phyloP scores from a whole-genome alignment of 2,113 vertebrate genomes.

The Ctenodactylus gundi region DNA sequence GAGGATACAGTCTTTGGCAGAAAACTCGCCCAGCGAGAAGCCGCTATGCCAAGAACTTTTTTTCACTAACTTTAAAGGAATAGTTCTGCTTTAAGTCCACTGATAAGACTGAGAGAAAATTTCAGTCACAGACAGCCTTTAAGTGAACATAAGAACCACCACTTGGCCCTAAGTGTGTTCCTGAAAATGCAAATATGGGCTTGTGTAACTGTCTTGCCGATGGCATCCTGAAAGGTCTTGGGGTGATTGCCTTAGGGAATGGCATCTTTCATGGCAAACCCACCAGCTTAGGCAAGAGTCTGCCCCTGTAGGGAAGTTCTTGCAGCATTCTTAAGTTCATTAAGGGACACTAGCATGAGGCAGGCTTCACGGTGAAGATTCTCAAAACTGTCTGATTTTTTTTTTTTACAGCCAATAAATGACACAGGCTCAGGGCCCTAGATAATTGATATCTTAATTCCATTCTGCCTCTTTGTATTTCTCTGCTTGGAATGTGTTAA shows the following conservation, averaged over 20 bases:
- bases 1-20: background rate
- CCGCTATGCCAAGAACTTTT: background rate
- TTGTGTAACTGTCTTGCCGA: background rate
- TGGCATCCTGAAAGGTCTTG: too few relatives aligned
- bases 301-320: too few relatives aligned
- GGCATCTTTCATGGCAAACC: background rate
- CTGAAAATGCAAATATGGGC: background rate
- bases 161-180: too few relatives aligned
- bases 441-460: too few relatives aligned
- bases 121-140: too few relatives aligned
- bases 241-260: background rate
- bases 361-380: too few relatives aligned
- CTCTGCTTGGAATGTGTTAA: too few relatives aligned
- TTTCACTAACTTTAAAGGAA: background rate
- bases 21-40: too few relatives aligned
- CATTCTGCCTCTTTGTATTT: background rate
- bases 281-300: background rate
- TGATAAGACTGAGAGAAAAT: too few relatives aligned
- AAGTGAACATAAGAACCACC: too few relatives aligned
- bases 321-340: accelerated
- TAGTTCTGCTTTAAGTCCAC: background rate
- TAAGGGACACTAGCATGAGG: background rate
- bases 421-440: background rate
- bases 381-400: accelerated
- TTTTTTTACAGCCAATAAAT: background rate